Evolutionary conservation across 2,797 vertebrate species (phyloP).

Genomic region (Sebastes goodei): DNA sequence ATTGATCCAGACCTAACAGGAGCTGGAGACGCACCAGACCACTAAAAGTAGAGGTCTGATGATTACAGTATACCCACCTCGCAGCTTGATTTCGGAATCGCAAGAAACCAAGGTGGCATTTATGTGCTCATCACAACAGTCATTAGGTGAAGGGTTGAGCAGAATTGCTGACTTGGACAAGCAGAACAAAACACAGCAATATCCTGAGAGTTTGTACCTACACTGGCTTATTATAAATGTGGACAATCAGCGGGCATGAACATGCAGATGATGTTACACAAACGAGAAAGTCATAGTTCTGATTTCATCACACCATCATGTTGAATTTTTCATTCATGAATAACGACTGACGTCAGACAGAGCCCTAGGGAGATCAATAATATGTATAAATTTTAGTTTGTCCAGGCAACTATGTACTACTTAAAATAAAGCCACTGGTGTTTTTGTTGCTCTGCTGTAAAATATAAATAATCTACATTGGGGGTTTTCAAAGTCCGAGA

Average conservation of each 20-base stretch:
- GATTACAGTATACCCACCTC: constrained; percentile 39
- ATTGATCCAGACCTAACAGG: constrained; percentile 79
- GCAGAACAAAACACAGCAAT: background rate
- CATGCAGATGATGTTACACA: background rate
- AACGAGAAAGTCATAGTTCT: background rate
- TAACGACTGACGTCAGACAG: background rate
- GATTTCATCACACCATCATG: background rate
- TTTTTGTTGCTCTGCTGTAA: background rate
- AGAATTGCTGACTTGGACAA: constrained; percentile 33
- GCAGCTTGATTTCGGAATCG: constrained; percentile 56
- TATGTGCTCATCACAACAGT: constrained; percentile 50
- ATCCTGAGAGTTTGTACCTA: background rate
- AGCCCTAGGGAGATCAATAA: background rate
- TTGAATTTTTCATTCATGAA: background rate
- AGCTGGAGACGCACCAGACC: constrained; percentile 64
- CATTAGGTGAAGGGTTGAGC: constrained; percentile 27
- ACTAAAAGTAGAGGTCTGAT: constrained; percentile 43
- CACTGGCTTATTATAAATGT: background rate
- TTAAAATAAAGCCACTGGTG: background rate
- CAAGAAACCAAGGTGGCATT: constrained; percentile 40
- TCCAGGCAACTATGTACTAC: background rate
- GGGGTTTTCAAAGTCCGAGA: background rate
- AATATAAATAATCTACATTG: rapidly evolving
- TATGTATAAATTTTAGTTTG: background rate
- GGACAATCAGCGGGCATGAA: constrained; percentile 2